Evolutionary conservation across 2,113 vertebrate species (phyloP), one percentile per base, ranked within the genome.

Genomic region (Baryphthengus martii): DNA sequence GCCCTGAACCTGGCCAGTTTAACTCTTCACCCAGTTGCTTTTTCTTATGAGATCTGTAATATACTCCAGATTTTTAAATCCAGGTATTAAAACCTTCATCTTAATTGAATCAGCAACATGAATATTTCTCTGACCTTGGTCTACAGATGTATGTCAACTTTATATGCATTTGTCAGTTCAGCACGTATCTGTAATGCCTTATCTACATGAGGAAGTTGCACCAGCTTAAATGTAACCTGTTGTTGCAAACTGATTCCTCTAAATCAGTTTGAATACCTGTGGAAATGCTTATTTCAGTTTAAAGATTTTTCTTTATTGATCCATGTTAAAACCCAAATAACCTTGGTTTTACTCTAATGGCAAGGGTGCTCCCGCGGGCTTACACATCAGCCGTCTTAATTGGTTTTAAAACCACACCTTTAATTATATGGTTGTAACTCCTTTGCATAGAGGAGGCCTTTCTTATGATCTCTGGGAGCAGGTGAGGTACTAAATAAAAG

Each of bases 171-270:
- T 31, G 4, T 55, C 82, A 74, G 14, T 92, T 93, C 73, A 52
- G 13, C 21, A 3, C 42, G 13, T 62, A 80, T 45, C 67, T 85
- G 53, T 83, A 61, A 86, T 44, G 52, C 65, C 52, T 95, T 86
- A 90, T 92, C 65, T 96, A 72, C 2, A 5, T 33, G 28, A 88
- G 40, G 44, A 83, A 88, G 35, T 58, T 83, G 65, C 39, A 72
- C 26, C 44, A 72, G 63, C n/a, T 91, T 84, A 84, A 86, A 84
- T 78, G 70, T 93, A 91, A 74, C 65, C 37, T 93, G 29, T 83
- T 91, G 49, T 44, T 84, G 68, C 52, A 95, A 92, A 94, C 59
- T 91, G 90, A 86, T 96, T 94, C 74, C 35, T 75, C 55, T 83
- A 88, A 83, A 71, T 90, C 79, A 86, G 35, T 90, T 93, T 77